A percentile compares a stretch with the other conserved stretches of the same genome.
phyloP scores from a whole-genome alignment of 2,888 invertebrate species.

The Dryadula phaetusa region DNA sequence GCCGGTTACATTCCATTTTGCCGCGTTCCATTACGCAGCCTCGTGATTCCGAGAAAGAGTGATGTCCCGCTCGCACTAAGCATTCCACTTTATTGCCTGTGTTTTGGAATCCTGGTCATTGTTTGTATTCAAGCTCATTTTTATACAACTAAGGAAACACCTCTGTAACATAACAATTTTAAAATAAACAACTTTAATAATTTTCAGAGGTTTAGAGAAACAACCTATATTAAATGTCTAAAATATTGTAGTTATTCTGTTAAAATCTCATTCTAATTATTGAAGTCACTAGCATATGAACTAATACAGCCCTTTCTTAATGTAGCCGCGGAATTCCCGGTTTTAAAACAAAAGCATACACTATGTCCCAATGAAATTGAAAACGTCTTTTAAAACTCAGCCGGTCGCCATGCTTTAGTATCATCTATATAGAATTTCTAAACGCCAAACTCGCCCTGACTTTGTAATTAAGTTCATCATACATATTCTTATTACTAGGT shows the following conservation, averaged over 20 bases:
- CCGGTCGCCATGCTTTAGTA: neutral
- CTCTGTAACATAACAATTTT: constrained; percentile 57
- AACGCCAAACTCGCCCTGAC: constrained; percentile 10
- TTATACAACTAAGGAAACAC: constrained; percentile 68
- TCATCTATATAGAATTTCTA: constrained; percentile 1
- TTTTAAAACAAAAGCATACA: constrained; percentile 54
- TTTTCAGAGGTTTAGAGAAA: constrained; percentile 28
- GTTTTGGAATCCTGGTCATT: constrained; percentile 80
- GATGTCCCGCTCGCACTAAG: constrained; percentile 78
- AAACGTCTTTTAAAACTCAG: constrained; percentile 18
- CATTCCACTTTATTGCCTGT: constrained; percentile 71
- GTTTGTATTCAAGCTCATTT: constrained; percentile 74
- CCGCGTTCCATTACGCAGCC: constrained; percentile 74
- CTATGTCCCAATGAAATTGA: constrained; percentile 51
- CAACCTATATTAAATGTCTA: too few species aligned
- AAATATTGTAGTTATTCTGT: constrained; percentile 33
- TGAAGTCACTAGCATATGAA: constrained; percentile 43
- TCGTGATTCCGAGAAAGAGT: constrained; percentile 76
- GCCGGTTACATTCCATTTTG: constrained; percentile 74
- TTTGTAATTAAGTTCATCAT: constrained; percentile 1
- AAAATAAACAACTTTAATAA: constrained; percentile 72
- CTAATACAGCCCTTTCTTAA: constrained; percentile 31
- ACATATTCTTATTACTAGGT: constrained; percentile 11
- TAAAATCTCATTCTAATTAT: constrained; percentile 21
- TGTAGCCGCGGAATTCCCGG: constrained; percentile 48